Evolutionary conservation across 2,888 invertebrate species (phyloP), one percentile per base, ranked within the genome.

Genomic region (Xestia sexstrigata): DNA sequence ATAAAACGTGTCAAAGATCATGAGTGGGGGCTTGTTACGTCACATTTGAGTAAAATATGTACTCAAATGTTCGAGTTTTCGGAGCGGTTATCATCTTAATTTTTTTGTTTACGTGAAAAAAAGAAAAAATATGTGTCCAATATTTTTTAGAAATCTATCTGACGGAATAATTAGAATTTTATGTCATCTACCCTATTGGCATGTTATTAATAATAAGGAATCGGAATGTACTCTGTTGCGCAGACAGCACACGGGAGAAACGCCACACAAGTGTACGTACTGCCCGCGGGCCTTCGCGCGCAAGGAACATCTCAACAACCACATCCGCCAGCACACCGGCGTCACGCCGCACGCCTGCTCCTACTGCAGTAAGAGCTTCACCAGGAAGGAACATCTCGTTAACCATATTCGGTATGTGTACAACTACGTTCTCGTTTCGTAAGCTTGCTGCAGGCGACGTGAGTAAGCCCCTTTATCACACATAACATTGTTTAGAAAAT

Each of bases 291-390:
- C 95, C 89, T 97, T 96, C 96, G 98, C 98, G 89, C 97, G 98
- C 92, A 98, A 98, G 97, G 98, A 98, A 95, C 98, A 98, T 93
- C 98, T 98, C 94, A 98, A 98, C 97, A 98, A 98, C 96, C 98
- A 98, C 97, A 97, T 98, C 92, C 97, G 98, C 95, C 98, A 98
- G 87, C 97, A 97, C 93, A 97, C 97, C 67, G 97, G 98, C 76
- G 97, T 97, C 95, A 97, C 97, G 86, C 98, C 98, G 76, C 98
- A 98, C 93, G 95, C 97, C 87, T 98, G 98, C 94, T 97, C 98
- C 89, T 98, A 97, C 93, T 98, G 98, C 94, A 97, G 96, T 94
- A 97, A 98, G 94, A 97, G 97, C 76, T 98, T 98, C 95, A 97
- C 98, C 52, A 95, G 98, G 89, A 98, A 98, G 94, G 98, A 98